Conservation (phyloP, 2,797 vertebrate genomes). For the Columba guinea region DNA sequence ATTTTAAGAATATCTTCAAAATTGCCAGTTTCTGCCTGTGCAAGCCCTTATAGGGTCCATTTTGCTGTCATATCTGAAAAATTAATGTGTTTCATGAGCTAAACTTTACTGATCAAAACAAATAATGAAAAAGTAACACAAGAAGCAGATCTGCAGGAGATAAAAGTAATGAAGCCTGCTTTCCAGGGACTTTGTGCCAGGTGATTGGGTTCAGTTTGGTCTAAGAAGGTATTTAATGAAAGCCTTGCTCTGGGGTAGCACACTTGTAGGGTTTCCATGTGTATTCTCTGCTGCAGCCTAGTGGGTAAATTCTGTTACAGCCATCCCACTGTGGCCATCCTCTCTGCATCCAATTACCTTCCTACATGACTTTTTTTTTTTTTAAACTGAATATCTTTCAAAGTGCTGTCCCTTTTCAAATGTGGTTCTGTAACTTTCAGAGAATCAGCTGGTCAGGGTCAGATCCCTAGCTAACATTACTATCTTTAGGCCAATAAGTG, state of each 20-base stretch:
- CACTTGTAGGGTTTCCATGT: not conserved
- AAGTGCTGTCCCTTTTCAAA: not conserved
- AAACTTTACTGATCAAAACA: not conserved
- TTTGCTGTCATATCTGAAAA: too few relatives aligned
- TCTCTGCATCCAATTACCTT: not conserved
- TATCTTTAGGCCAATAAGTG: not conserved
- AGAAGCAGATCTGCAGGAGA: not conserved
- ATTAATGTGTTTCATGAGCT: not conserved
- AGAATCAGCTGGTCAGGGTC: not conserved
- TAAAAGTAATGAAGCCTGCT: not conserved
- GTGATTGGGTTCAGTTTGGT: not conserved
- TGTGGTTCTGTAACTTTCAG: not conserved
- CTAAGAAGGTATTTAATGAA: not conserved
- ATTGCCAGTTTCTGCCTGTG: too few relatives aligned
- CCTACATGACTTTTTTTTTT: not conserved
- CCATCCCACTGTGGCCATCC: not conserved
- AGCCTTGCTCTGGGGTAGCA: not conserved
- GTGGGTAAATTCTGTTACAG: not conserved
- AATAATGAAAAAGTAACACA: not conserved
- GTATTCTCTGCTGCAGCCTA: not conserved
- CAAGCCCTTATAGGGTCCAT: too few relatives aligned
- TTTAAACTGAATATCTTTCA: not conserved
- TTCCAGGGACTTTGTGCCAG: not conserved
- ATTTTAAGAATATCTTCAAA: too few relatives aligned
- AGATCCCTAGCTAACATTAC: not conserved